phyloP scores from a whole-genome alignment of 1,140 invertebrate species.

The Papilio xuthus region DNA sequence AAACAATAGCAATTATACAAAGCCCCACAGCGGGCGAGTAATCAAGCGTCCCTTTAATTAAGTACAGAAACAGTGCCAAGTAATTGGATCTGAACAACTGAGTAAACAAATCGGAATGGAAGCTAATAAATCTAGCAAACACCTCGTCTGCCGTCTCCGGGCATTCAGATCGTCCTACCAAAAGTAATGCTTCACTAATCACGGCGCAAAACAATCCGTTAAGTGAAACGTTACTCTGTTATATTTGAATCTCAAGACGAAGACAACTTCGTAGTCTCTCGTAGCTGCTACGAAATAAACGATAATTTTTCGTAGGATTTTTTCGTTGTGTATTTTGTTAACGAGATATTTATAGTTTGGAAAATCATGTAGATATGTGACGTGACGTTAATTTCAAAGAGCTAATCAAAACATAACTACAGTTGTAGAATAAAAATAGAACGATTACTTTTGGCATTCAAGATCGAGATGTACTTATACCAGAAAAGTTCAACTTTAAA shows the following conservation, averaged over 20 bases:
- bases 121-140: slow-evolving; percentile 80
- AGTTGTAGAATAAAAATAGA: background rate
- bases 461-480: background rate
- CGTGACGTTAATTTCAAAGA: too few species aligned
- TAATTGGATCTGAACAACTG: slow-evolving; percentile 81
- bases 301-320: background rate
- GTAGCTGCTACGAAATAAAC: slow-evolving; percentile 6
- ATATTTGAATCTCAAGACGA: slow-evolving; percentile 28
- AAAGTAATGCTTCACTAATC: slow-evolving; percentile 63
- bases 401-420: background rate
- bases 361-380: too few species aligned
- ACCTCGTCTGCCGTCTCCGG: slow-evolving; percentile 73
- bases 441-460: background rate
- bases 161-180: slow-evolving; percentile 58
- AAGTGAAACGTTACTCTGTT: slow-evolving; percentile 32
- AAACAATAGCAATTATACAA: slow-evolving; percentile 82
- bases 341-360: too few species aligned
- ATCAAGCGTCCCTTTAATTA: slow-evolving; percentile 82
- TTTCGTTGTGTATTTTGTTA: background rate
- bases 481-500: slow-evolving; percentile 8
- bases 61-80: slow-evolving; percentile 81
- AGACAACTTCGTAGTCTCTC: background rate
- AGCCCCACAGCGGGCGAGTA: slow-evolving; percentile 80
- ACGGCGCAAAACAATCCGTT: slow-evolving; percentile 40
- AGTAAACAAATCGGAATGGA: slow-evolving; percentile 81